Conservation (phyloP, 53 echinoderm and acorn worm species). For the Holothuria leucospilota region DNA sequence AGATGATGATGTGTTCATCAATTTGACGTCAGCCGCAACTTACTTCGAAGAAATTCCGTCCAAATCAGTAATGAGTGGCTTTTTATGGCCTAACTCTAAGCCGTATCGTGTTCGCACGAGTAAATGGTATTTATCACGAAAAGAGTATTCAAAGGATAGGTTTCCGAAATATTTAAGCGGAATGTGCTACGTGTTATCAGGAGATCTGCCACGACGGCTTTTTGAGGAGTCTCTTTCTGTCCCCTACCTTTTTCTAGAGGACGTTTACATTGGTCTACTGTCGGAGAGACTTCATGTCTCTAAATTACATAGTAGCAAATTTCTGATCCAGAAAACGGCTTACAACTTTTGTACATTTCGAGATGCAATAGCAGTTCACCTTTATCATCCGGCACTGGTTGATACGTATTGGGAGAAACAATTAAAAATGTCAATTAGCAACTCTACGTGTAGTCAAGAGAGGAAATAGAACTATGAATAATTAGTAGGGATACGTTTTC, state of each 20-base stretch:
- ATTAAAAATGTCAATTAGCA: too few species aligned
- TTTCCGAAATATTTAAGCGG: background rate
- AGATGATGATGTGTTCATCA: conserved; percentile 4
- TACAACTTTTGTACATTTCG: too few species aligned
- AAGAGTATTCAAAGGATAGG: background rate
- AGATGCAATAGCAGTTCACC: too few species aligned
- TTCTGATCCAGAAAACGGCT: too few species aligned
- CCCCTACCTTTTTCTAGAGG: conserved; percentile 7
- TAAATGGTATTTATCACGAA: conserved; percentile 10
- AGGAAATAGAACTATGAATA: too few species aligned
- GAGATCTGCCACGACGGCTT: background rate
- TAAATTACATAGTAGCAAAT: too few species aligned
- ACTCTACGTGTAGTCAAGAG: too few species aligned
- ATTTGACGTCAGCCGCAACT: background rate
- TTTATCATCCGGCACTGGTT: too few species aligned
- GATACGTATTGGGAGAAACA: too few species aligned
- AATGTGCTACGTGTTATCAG: background rate
- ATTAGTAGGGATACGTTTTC: too few species aligned
- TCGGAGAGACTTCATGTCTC: too few species aligned
- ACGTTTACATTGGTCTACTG: background rate
- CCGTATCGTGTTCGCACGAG: background rate
- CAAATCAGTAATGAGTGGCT: background rate
- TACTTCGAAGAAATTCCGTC: background rate
- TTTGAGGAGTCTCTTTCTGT: background rate
- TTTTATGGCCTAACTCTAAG: background rate